A percentile compares a stretch with the other conserved stretches of the same genome.
Conservation (phyloP, 2,113 vertebrate genomes). For the Triplophysa rosa region DNA sequence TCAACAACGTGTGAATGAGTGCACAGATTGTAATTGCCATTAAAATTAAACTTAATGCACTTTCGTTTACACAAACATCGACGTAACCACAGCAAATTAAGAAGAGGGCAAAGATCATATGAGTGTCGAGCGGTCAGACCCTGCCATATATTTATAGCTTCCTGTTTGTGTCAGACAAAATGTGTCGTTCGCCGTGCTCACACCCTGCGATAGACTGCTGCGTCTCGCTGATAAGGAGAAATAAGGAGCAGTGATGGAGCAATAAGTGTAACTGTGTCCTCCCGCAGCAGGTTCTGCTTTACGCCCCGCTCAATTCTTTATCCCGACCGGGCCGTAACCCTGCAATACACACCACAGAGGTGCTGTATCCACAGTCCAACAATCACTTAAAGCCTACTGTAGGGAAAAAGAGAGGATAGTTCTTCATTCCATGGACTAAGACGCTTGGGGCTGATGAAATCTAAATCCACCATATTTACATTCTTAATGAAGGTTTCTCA, state of each 20-base stretch:
- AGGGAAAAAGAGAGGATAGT: neutral
- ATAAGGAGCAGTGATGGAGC: neutral
- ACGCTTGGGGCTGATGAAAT: neutral
- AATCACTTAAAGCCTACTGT: neutral
- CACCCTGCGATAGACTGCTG: neutral
- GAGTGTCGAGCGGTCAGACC: neutral
- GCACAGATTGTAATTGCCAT: neutral
- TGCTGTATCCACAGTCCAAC: neutral
- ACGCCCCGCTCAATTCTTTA: conserved; percentile 4
- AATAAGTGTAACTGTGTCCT: conserved; percentile 24
- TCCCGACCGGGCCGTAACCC: conserved; percentile 17
- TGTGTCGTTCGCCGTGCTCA: neutral
- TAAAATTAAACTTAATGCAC: no score
- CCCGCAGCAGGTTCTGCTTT: conserved; percentile 8
- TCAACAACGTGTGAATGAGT: neutral
- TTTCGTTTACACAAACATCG: no score
- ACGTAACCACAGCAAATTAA: neutral
- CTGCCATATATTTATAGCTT: neutral
- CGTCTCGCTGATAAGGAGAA: conserved; percentile 7
- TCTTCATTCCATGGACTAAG: neutral
- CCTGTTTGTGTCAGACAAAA: neutral
- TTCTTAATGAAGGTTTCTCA: neutral
- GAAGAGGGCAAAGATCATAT: neutral
- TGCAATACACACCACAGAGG: conserved; percentile 24
- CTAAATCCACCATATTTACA: neutral